Conservation (phyloP, 2,888 invertebrate species). For the Drosophila macrospina region DNA sequence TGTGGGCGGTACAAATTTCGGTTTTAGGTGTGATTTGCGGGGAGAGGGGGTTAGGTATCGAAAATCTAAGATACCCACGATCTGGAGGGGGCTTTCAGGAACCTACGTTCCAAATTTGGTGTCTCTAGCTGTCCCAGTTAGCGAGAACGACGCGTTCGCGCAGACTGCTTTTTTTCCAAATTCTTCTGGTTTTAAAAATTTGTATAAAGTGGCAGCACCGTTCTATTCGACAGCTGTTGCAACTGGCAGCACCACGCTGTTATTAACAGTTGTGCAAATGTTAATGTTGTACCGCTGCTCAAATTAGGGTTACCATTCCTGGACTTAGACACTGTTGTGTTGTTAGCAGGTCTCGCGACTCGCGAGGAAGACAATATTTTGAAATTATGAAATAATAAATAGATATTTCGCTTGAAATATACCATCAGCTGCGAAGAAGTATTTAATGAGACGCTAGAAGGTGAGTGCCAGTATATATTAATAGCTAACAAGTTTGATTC, state of each 20-base stretch:
- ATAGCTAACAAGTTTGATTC: neutral
- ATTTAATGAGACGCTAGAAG: slow-evolving; percentile 25
- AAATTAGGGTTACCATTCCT: slow-evolving; percentile 29
- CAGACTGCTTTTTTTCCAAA: no score
- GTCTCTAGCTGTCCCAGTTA: no score
- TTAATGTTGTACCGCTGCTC: slow-evolving; percentile 8
- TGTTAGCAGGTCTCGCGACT: slow-evolving; percentile 39
- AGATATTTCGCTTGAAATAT: slow-evolving; percentile 10
- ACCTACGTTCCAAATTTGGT: no score
- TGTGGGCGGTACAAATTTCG: no score
- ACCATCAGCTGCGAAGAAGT: slow-evolving; percentile 8
- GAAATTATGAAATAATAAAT: slow-evolving; percentile 47
- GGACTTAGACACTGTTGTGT: slow-evolving; percentile 34
- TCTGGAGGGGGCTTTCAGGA: no score
- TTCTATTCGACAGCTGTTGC: no score
- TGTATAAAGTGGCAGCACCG: no score
- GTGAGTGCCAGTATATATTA: slow-evolving; percentile 28
- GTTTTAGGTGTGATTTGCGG: no score
- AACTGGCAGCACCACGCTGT: slow-evolving; percentile 13
- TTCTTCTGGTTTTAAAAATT: no score
- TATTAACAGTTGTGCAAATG: slow-evolving; percentile 5
- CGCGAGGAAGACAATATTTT: slow-evolving; percentile 43
- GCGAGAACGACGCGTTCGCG: no score
- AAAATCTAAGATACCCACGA: no score
- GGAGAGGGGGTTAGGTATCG: no score